A percentile compares a stretch with the other conserved stretches of the same genome.
Evolutionary conservation across 2,113 vertebrate species (phyloP).

Genomic region (Cololabis saira): DNA sequence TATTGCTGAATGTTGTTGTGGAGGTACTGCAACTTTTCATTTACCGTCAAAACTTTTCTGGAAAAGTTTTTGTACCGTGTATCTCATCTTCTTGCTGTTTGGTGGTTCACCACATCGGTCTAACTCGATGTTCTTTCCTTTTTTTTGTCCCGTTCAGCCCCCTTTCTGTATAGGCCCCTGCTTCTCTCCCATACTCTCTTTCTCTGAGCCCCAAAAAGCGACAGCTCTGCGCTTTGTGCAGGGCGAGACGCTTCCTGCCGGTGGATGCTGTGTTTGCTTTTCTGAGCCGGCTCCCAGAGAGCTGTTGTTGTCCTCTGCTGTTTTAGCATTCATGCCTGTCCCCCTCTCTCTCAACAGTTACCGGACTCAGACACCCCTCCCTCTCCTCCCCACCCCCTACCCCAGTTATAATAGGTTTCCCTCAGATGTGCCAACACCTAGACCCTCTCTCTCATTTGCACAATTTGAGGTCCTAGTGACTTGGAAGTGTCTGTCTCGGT

Average conservation of each 20-base stretch:
- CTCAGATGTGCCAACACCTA: constrained; percentile 12
- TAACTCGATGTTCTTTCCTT: background rate
- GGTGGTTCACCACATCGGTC: background rate
- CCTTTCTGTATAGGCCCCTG: constrained; percentile 22
- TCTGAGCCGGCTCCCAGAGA: constrained; percentile 74
- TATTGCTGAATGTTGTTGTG: too few species aligned
- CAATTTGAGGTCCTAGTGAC: constrained; percentile 12
- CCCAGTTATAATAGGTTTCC: background rate
- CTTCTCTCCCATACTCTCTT: constrained; percentile 32
- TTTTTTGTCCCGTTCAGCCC: background rate
- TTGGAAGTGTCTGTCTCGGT: constrained; percentile 15
- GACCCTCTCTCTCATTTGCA: background rate
- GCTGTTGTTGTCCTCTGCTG: constrained; percentile 73
- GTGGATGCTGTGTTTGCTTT: constrained; percentile 83
- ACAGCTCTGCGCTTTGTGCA: constrained; percentile 66
- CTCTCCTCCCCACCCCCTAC: constrained; percentile 9
- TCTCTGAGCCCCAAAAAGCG: constrained; percentile 52
- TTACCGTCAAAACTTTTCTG: background rate
- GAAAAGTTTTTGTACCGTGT: background rate
- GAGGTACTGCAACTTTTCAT: too few species aligned
- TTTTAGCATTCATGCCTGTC: constrained; percentile 75
- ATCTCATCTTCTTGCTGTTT: background rate
- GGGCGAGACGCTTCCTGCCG: constrained; percentile 80
- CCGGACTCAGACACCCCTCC: constrained; percentile 1
- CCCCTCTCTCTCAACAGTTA: constrained; percentile 33